Base-by-base conservation (phyloP, 2,888 invertebrate genomes). In the Plagiodera versicolora region DNA sequence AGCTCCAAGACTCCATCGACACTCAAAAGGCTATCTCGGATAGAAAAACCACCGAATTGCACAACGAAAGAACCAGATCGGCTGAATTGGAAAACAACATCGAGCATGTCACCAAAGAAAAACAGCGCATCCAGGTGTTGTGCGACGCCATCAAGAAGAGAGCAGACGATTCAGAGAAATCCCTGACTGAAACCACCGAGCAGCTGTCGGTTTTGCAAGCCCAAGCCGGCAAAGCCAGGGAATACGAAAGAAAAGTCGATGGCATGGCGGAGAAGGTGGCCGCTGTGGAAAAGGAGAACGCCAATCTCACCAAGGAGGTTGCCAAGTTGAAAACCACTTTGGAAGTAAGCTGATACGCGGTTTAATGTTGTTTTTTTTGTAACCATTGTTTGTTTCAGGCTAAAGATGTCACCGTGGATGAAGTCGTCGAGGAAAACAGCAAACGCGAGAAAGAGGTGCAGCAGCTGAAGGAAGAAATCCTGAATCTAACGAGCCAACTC, bases 61-160 rank as follows among this genome's bases (percentile, higher is more conserved):
- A 89, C 74, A 84, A 85, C 0, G 90, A 91, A 73, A 86, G 89
- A 63, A 81, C 83, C 24, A 91, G 90, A 81, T 81, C 89, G 20
- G 83, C 86, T 65, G 91, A 91, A 71, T 82, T 91, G 56, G 92
- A 92, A 77, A 87, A 87, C 67, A 89, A 87, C 78, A 84, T 90
- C 53, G 92, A 92, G 73, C 85, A 86, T 0, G 80, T 90, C 8
- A 87, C 85, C 56, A 92, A 91, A 79, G 95, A 95, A 73, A 94
- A 94, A 74, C 91, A 92, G 75, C 85, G 92, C 69, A 86, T 95
- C 64, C 89, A 91, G 78, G 88, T 89, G 70, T 83, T 93, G 35
- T 87, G 91, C 65, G 92, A 93, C 74, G 91, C 89, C 52, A 88
- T 94, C 62, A 89, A 93, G 76, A 86, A 90, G 67, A 83, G 94